phyloP scores from a whole-genome alignment of 2,888 invertebrate genomes.

The Eulithis prunata region DNA sequence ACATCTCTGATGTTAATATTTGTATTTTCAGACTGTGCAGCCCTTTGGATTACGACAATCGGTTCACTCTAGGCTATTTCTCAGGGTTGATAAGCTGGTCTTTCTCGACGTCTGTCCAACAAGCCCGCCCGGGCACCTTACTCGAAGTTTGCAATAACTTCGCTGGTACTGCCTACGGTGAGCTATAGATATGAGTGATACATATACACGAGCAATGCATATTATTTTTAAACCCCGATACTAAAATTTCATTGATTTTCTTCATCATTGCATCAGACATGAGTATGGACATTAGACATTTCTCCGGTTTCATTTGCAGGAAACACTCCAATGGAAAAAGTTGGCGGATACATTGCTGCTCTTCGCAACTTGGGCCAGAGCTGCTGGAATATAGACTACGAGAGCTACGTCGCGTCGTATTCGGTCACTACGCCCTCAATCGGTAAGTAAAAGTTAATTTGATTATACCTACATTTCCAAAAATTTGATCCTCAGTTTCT shows the following conservation, averaged over 20 bases:
- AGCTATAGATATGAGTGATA: constrained; percentile 16
- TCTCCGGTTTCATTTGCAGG: constrained; percentile 49
- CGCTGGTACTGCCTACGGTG: constrained; percentile 59
- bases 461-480: too few species aligned
- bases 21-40: constrained; percentile 62
- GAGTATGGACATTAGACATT: too few species aligned
- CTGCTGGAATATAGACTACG: constrained; percentile 60
- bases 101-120: constrained; percentile 67
- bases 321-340: constrained; percentile 67
- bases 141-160: constrained; percentile 63
- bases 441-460: constrained; percentile 53
- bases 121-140: constrained; percentile 65
- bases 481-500: too few species aligned
- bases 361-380: constrained; percentile 41
- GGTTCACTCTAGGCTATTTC: constrained; percentile 68
- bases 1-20: background rate
- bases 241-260: too few species aligned
- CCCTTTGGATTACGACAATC: constrained; percentile 62
- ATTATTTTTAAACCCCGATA: too few species aligned
- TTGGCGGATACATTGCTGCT: constrained; percentile 65
- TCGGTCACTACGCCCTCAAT: constrained; percentile 49
- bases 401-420: constrained; percentile 47
- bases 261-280: too few species aligned
- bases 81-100: constrained; percentile 72
- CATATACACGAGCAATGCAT: background rate